Evolutionary conservation across 2,888 invertebrate genomes (phyloP).

Genomic region (Ophion slaviceki): DNA sequence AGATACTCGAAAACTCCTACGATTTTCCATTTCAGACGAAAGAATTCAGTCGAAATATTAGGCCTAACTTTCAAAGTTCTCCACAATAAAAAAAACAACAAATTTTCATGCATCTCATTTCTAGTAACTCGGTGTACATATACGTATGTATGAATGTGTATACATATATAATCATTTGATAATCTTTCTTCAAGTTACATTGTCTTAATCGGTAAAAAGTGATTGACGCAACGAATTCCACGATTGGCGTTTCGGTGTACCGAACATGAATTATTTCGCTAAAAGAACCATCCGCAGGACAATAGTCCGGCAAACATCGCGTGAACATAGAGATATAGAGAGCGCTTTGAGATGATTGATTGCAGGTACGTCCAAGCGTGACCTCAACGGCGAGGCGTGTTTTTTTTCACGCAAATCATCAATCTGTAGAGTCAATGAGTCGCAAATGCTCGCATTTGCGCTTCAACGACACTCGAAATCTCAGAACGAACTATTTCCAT

Average conservation of each 20-base stretch:
- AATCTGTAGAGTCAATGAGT: not conserved
- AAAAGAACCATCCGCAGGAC: too few relatives aligned
- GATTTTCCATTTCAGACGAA: too few relatives aligned
- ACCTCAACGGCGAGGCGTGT: not conserved
- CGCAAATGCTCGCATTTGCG: not conserved
- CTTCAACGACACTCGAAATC: not conserved
- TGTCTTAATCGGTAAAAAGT: not conserved
- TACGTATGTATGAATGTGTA: not conserved
- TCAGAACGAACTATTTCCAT: too few relatives aligned
- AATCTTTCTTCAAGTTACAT: not conserved
- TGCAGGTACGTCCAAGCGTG: not conserved
- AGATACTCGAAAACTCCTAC: too few relatives aligned
- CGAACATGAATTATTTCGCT: too few relatives aligned
- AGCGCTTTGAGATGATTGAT: conserved; percentile 13
- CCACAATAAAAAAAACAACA: too few relatives aligned
- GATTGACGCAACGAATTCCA: too few relatives aligned
- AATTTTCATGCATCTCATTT: not conserved
- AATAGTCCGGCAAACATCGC: too few relatives aligned
- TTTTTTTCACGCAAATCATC: conserved; percentile 1
- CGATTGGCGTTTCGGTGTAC: too few relatives aligned
- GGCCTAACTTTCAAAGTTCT: too few relatives aligned
- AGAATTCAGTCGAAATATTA: too few relatives aligned
- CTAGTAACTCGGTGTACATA: not conserved
- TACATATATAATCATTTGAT: not conserved
- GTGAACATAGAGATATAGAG: not conserved